Conservation (phyloP, 2,797 vertebrate species). For the Galagoides demidoff region DNA sequence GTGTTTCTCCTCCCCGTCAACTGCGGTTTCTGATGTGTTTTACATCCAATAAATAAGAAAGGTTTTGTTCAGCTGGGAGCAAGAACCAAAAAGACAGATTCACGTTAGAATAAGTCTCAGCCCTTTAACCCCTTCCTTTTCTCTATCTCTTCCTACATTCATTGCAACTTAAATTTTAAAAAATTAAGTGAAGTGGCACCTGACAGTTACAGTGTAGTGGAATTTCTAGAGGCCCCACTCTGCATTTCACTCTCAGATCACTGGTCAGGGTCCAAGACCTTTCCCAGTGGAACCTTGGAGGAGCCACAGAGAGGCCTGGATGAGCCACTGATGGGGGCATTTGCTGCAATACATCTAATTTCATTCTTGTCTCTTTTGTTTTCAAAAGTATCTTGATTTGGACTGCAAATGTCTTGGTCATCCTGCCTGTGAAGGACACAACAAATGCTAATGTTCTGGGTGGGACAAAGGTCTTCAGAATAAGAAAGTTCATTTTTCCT, state of each 20-base stretch:
- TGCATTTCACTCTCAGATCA: background rate
- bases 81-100: background rate
- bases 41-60: background rate
- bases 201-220: background rate
- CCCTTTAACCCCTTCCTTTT: background rate
- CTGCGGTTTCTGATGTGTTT: conserved; percentile 6
- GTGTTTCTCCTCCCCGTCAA: background rate
- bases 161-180: background rate
- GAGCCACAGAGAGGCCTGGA: background rate
- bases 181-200: background rate
- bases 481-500: background rate
- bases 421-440: background rate
- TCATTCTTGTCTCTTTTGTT: conserved; percentile 6
- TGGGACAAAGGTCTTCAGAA: background rate
- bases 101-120: background rate
- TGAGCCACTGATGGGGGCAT: background rate
- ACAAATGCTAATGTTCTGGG: background rate
- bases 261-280: background rate
- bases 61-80: background rate
- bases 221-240: background rate
- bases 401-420: background rate
- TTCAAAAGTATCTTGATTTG: conserved; percentile 8
- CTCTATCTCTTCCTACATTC: background rate
- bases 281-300: background rate
- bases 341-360: background rate